phyloP scores from a whole-genome alignment of 2,888 invertebrate species.

The Heliconius ismenius region DNA sequence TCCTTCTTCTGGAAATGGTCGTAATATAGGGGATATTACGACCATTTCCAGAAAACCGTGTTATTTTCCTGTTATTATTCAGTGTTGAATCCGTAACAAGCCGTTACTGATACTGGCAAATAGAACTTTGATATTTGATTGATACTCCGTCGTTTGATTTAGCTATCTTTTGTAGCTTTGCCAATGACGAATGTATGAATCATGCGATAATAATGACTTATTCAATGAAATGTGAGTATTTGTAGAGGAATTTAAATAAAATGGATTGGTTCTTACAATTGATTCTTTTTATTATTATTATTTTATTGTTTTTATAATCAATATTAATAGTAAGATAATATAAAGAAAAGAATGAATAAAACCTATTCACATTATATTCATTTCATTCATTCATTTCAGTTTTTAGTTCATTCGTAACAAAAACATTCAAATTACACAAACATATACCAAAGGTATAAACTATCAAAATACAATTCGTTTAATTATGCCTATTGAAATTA shows the following conservation, averaged over 20 bases:
- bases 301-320: too few relatives aligned
- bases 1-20: too few relatives aligned
- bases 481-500: background rate
- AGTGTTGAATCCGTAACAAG: slow-evolving; percentile 22
- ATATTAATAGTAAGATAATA: too few relatives aligned
- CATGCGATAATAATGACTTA: slow-evolving; percentile 13
- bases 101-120: slow-evolving; percentile 15
- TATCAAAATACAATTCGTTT: background rate
- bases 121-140: slow-evolving; percentile 38
- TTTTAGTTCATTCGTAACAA: background rate
- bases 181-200: slow-evolving; percentile 32
- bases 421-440: background rate
- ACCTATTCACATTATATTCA: background rate
- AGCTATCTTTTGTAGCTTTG: slow-evolving; percentile 32
- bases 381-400: background rate
- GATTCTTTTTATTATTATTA: too few relatives aligned
- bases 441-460: background rate
- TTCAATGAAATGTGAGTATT: background rate
- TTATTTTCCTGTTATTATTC: slow-evolving; percentile 10
- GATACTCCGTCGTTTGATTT: slow-evolving; percentile 27
- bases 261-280: too few relatives aligned
- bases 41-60: background rate
- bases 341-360: background rate
- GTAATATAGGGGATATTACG: too few relatives aligned
- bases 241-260: background rate